Conservation (phyloP, 2,113 vertebrate genomes). For the Syngnathus typhle region DNA sequence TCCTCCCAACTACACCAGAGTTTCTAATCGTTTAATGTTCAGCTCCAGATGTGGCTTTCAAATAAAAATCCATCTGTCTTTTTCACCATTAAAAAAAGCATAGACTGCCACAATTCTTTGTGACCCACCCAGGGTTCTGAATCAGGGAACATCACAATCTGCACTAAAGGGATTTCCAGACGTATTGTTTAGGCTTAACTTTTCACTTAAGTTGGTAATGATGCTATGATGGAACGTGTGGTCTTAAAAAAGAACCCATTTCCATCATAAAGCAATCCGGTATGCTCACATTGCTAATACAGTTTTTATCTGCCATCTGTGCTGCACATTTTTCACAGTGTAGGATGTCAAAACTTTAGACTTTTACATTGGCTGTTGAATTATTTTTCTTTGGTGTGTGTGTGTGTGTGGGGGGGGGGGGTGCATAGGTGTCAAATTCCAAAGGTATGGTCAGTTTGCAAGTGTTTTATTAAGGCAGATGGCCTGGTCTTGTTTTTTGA, state of each 20-base stretch:
- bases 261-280: conserved; percentile 56
- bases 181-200: conserved; percentile 49
- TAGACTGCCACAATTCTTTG: conserved; percentile 17
- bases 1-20: not conserved
- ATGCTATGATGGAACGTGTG: conserved; percentile 47
- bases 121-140: conserved; percentile 8
- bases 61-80: conserved; percentile 12
- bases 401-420: no score
- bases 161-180: conserved; percentile 43
- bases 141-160: conserved; percentile 29
- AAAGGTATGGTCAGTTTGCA: no score
- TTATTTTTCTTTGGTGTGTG: not conserved
- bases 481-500: no score
- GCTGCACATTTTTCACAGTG: conserved; percentile 32
- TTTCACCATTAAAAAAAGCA: not conserved
- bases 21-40: conserved; percentile 8
- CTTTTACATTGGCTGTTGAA: conserved; percentile 7
- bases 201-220: conserved; percentile 33
- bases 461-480: no score
- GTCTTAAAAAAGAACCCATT: conserved; percentile 47
- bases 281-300: conserved; percentile 34
- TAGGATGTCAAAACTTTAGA: conserved; percentile 30
- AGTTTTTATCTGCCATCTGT: conserved; percentile 52
- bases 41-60: conserved; percentile 13
- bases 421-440: no score